phyloP scores from a whole-genome alignment of 1,140 invertebrate species.

The Eriosoma lanigerum region DNA sequence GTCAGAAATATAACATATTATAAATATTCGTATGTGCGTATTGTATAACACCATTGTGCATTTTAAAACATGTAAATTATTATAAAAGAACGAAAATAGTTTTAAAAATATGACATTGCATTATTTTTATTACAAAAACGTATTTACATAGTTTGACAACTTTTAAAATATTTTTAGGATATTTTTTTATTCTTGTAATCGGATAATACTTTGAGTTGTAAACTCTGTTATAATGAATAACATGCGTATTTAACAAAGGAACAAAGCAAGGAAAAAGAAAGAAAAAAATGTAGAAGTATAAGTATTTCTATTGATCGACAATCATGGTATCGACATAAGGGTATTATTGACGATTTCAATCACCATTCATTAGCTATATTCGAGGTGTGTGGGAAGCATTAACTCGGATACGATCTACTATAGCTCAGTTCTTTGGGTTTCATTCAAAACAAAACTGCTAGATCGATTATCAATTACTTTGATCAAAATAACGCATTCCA shows the following conservation, averaged over 20 bases:
- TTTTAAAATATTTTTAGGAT: neutral
- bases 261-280: neutral
- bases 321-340: neutral
- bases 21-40: no score
- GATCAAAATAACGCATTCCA: constrained; percentile 6
- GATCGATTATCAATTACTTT: neutral
- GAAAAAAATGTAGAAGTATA: neutral
- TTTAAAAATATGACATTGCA: no score
- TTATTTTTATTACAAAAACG: no score
- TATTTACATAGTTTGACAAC: no score
- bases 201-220: neutral
- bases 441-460: constrained; percentile 9
- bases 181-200: neutral
- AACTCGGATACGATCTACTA: constrained; percentile 11
- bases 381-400: neutral
- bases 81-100: no score
- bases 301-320: neutral
- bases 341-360: constrained; percentile 15
- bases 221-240: neutral
- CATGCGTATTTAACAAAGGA: neutral
- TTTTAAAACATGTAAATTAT: no score
- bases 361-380: neutral
- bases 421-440: neutral
- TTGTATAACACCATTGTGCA: no score
- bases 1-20: neutral